Base-by-base conservation (phyloP, 2,888 invertebrate species). In the Panorpa germanica region DNA sequence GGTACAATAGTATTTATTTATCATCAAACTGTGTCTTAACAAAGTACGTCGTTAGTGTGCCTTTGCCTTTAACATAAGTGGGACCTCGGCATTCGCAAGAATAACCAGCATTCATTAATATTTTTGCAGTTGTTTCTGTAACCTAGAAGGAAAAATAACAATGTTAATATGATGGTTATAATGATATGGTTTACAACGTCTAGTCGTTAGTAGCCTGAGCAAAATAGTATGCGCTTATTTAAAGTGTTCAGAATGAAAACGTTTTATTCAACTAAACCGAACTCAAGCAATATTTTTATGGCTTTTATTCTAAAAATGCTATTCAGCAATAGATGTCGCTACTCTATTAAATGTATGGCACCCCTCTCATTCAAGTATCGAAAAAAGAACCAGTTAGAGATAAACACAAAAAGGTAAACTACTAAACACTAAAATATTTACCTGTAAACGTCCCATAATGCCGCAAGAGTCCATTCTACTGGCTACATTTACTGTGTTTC, bases 381-480 rank as follows among this genome's bases (percentile, higher is more conserved):
- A n/a, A n/a, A n/a, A n/a, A n/a, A n/a, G n/a, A n/a, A n/a, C n/a
- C n/a, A n/a, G n/a, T n/a, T n/a, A n/a, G n/a, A n/a, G n/a, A n/a
- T n/a, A n/a, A n/a, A n/a, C n/a, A n/a, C n/a, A n/a, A n/a, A n/a
- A n/a, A n/a, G n/a, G n/a, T n/a, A n/a, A n/a, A n/a, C n/a, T n/a
- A n/a, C n/a, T n/a, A 9, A 20, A 12, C 18, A 19, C 2, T 10
- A 17, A 17, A 19, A 7, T 5, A 29, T 31, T 38, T 50, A 75
- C 81, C 52, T 90, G 88, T 37, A 90, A 70, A 34, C 70, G 62
- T 12, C 83, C 85, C 69, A 88, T 76, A 37, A 78, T 66, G 0
- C 95, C 93, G 36, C 86, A 90, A 37, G 88, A 90, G 55, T 95
- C 95, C 95, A 96, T 96, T 28, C 95, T 59, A 4, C 88, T 90